Conservation (phyloP, 2,113 vertebrate genomes). For the Diphyllodes magnificus region DNA sequence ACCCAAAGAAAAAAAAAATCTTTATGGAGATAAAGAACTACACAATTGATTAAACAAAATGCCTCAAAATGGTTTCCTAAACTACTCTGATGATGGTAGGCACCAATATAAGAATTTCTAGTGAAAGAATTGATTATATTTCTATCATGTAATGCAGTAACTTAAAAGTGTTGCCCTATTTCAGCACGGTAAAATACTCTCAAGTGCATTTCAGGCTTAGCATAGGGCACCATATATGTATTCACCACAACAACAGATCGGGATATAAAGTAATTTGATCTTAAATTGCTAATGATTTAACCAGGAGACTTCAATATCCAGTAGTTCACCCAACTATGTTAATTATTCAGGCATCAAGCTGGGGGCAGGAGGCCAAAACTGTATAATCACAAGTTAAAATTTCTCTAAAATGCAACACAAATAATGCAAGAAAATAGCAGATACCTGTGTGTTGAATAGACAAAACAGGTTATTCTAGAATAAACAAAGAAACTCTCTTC, state of each 20-base stretch:
- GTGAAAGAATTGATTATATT: neutral
- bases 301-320: neutral
- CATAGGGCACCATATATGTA: neutral
- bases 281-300: neutral
- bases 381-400: neutral
- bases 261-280: neutral
- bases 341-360: neutral
- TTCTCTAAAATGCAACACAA: neutral
- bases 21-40: neutral
- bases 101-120: neutral
- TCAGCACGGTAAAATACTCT: neutral
- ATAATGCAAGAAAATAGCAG: neutral
- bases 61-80: neutral
- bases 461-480: constrained; percentile 27
- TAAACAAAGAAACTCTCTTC: constrained; percentile 12
- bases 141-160: neutral
- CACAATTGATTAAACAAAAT: neutral
- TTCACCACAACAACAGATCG: neutral
- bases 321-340: neutral
- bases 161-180: neutral
- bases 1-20: neutral
- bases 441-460: neutral
- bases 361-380: neutral
- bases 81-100: neutral
- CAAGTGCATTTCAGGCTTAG: neutral